Evolutionary conservation across 2,113 vertebrate species (phyloP), one percentile per base, ranked within the genome.

Genomic region (Pollachius pollachius): DNA sequence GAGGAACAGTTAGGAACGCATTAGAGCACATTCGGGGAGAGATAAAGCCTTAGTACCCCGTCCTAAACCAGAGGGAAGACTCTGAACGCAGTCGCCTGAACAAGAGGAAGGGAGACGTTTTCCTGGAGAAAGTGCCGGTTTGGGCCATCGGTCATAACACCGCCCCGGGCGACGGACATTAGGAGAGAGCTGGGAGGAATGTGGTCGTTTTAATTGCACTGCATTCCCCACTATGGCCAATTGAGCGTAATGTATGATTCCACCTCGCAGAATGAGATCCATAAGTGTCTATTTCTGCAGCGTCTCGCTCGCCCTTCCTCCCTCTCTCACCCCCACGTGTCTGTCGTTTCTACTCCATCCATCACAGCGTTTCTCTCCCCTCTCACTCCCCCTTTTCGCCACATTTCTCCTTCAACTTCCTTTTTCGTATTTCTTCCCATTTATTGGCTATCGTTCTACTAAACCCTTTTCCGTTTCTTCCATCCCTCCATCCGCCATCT

Each of bases 181-280:
- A 23, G 37, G 8, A 6, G 37, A 15, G 37, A 25, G 13, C 61
- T 69, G 63, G 3, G 15, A 34, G 54, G 60, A 76, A 68, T 52
- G 17, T 65, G 74, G 41, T 56, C 57, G 74, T 65, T 75, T 70
- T 80, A 80, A 82, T 78, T 72, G 67, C 58, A 4, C 65, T 3
- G 27, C 61, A 63, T 79, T 76, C 71, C 70, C 56, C 62, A 57
- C 64, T 11, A 78, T 73, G 74, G 78, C 62, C 71, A 68, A 59
- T 82, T 78, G 68, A 66, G 65, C 61, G 0, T 77, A 71, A 75
- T 72, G 61, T 18, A 70, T 73, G 16, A 30, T 16, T 41, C 30
- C 41, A 73, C 52, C 19, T 59, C 16, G 66, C 64, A 48, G 74
- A 70, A 17, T 12, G 0, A 8, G 59, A 62, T 48, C 52, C 37